Base-by-base conservation (phyloP, 2,888 invertebrate species). In the Sipha maydis region DNA sequence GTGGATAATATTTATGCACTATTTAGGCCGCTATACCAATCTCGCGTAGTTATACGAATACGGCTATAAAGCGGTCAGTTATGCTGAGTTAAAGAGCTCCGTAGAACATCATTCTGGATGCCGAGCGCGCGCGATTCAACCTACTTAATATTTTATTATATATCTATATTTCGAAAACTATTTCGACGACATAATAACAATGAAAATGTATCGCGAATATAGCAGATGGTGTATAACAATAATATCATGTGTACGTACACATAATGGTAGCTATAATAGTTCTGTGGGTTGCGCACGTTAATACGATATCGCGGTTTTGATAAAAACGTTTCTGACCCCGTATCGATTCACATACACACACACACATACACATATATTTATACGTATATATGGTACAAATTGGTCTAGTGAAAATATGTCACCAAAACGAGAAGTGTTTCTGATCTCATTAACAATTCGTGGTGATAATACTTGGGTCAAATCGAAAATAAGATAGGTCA, bases 11-110 rank as follows among this genome's bases (percentile, higher is more conserved):
- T 31, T 41, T 61, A 77, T 14, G 28, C 17, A 48, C 41, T 54
- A 85, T 86, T 86, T 73, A 86, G 86, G 79, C 54, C 86, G 56
- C 28, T 54, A 28, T 38, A 56, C 79, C 79, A 73, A 61, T 61
- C 61, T 61, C 48, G 48, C 14, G 61, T 21, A 61, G 9, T 19
- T 5, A 41, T 7, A 8, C 11, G 25, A 3, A 7, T 61, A 61
- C 14, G 79, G 73, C 73, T 34, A 38, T 73, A 86, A 73, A 86
- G 28, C 79, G 79, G 79, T 73, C 86, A 28, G 61, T 56, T 73
- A 78, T 54, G 79, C 34, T 28, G 56, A 86, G 73, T 86, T 73
- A 69, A 79, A 85, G 28, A 71, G 41, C 79, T 79, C 73, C 38
- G 54, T 67, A 73, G 69, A 85, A 78, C 48, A 31, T 2, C 67